phyloP scores from a whole-genome alignment of 2,797 vertebrate species.

The Sparus aurata region DNA sequence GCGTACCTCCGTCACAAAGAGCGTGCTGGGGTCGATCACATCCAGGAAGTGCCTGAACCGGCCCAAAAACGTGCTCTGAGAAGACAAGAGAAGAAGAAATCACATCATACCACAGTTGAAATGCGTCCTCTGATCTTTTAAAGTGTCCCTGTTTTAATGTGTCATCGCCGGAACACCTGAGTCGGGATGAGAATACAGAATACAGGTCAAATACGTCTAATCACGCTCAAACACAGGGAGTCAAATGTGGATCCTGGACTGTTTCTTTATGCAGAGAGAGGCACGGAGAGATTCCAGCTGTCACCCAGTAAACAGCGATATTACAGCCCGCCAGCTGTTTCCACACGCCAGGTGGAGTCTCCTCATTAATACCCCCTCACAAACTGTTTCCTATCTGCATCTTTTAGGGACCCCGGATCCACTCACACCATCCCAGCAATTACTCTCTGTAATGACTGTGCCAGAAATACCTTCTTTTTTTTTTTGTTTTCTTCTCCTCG shows the following conservation, averaged over 20 bases:
- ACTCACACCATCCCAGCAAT: conserved; percentile 71
- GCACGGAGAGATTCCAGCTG: conserved; percentile 58
- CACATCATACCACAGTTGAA: not conserved
- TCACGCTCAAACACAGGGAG: not conserved
- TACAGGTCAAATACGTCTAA: not conserved
- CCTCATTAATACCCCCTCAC: conserved; percentile 77
- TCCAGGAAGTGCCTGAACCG: conserved; percentile 94
- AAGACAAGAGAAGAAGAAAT: conserved; percentile 10
- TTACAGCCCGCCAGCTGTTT: conserved; percentile 73
- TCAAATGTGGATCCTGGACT: not conserved
- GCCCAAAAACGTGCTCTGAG: conserved; percentile 88
- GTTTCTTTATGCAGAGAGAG: conserved; percentile 9
- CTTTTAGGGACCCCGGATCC: conserved; percentile 58
- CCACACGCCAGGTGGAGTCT: conserved; percentile 77
- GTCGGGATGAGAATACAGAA: not conserved
- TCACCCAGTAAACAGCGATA: conserved; percentile 42
- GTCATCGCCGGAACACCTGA: not conserved
- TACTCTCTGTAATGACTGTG: conserved; percentile 71
- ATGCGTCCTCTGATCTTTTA: not conserved
- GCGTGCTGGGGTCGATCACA: conserved; percentile 93
- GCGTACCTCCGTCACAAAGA: conserved; percentile 92
- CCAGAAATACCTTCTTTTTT: conserved; percentile 60
- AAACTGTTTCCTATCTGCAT: conserved; percentile 78
- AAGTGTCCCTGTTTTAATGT: not conserved
- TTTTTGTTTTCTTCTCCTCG: not conserved